Evolutionary conservation across 1,140 invertebrate genomes (phyloP).

Genomic region (Hyles vespertilio): DNA sequence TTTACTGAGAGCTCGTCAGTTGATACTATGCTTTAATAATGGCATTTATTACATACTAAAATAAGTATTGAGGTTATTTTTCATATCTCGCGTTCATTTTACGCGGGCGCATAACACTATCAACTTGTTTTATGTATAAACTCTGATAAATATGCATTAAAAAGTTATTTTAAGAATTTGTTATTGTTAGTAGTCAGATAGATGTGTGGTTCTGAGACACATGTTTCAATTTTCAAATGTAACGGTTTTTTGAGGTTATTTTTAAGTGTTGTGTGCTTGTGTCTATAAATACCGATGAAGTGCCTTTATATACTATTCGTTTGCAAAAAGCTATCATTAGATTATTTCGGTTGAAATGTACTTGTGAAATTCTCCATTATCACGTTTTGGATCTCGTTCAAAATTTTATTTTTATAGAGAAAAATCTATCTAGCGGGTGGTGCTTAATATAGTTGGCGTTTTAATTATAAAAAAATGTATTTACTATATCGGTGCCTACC

Average conservation of each 20-base stretch:
- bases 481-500: constrained; percentile 44
- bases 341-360: constrained; percentile 18
- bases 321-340: too few species aligned
- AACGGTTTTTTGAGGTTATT: too few species aligned
- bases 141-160: too few species aligned
- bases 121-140: too few species aligned
- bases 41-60: constrained; percentile 46
- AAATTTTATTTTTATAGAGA: constrained; percentile 52
- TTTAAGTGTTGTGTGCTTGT: too few species aligned
- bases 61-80: constrained; percentile 30
- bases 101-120: constrained; percentile 1
- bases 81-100: constrained; percentile 17
- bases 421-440: constrained; percentile 49
- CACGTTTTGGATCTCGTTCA: constrained; percentile 59
- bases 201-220: too few species aligned
- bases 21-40: constrained; percentile 29
- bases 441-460: constrained; percentile 56
- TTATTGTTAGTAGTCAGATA: neutral
- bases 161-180: constrained; percentile 1
- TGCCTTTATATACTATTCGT: too few species aligned
- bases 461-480: constrained; percentile 30
- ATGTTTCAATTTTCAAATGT: too few species aligned
- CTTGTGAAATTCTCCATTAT: constrained; percentile 42
- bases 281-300: too few species aligned
- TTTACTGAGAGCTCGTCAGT: constrained; percentile 16